These are phyloP conservation scores for Seriola quinqueradiata DNA, from an alignment of 2,113 vertebrate genomes.

Conservation along the genomic window DNA sequence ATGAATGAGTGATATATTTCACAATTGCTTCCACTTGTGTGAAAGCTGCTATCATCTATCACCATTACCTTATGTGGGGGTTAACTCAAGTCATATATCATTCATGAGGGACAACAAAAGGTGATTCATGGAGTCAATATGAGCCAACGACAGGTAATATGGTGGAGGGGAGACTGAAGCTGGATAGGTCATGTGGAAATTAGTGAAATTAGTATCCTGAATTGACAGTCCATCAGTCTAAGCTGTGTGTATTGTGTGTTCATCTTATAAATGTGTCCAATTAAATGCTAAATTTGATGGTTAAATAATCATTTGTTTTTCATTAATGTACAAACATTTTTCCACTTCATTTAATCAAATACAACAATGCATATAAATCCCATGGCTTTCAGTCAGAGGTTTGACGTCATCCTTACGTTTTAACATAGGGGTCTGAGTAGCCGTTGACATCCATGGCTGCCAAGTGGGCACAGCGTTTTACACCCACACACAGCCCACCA, in stretches of 20 bases:
- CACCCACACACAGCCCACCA: conserved; percentile 89
- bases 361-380: not conserved
- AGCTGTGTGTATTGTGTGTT: not conserved
- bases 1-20: conserved; percentile 36
- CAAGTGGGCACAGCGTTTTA: conserved; percentile 90
- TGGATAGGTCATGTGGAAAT: conserved; percentile 28
- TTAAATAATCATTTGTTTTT: not conserved
- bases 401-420: conserved; percentile 86
- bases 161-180: not conserved
- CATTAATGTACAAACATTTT: not conserved
- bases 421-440: conserved; percentile 92
- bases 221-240: conserved; percentile 33
- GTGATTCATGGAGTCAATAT: conserved; percentile 54
- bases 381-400: not conserved
- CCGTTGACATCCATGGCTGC: conserved; percentile 94
- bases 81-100: conserved; percentile 42
- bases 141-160: conserved; percentile 32
- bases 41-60: conserved; percentile 50
- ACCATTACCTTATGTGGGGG: conserved; percentile 14
- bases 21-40: conserved; percentile 27
- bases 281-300: not conserved
- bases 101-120: conserved; percentile 15
- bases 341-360: not conserved
- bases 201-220: conserved; percentile 26
- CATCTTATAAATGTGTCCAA: not conserved